Percentiles rank a stretch among this genome's conserved stretches.
Conservation (phyloP, 2,888 invertebrate species). For the Rotaria macrura region DNA sequence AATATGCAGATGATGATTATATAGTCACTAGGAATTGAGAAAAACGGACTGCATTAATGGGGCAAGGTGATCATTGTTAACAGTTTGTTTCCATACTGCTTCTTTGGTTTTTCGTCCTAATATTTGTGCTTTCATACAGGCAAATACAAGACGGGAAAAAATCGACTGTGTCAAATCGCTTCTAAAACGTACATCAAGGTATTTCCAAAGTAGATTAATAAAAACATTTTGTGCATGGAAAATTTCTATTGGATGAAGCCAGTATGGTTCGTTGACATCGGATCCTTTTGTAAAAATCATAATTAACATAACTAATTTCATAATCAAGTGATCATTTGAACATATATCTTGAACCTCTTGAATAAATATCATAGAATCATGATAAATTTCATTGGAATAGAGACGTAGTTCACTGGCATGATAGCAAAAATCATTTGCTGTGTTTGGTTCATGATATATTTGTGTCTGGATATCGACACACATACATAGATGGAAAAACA, state of each 20-base stretch:
- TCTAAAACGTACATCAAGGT: neutral
- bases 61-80: neutral
- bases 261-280: neutral
- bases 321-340: neutral
- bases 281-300: neutral
- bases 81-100: neutral
- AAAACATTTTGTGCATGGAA: neutral
- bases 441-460: neutral
- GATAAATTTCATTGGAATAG: neutral
- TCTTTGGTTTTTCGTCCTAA: neutral
- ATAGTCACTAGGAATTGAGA: neutral
- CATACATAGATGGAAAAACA: neutral
- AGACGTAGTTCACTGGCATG: neutral
- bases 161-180: neutral
- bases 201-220: neutral
- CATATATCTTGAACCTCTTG: neutral
- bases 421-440: neutral
- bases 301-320: neutral
- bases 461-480: neutral
- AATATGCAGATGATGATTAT: neutral
- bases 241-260: neutral
- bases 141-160: neutral
- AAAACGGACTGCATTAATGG: neutral
- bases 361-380: neutral
- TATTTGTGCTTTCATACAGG: neutral